Evolutionary conservation across 2,888 invertebrate species (phyloP), one percentile per base, ranked within the genome.

Genomic region (Erebia ligea): DNA sequence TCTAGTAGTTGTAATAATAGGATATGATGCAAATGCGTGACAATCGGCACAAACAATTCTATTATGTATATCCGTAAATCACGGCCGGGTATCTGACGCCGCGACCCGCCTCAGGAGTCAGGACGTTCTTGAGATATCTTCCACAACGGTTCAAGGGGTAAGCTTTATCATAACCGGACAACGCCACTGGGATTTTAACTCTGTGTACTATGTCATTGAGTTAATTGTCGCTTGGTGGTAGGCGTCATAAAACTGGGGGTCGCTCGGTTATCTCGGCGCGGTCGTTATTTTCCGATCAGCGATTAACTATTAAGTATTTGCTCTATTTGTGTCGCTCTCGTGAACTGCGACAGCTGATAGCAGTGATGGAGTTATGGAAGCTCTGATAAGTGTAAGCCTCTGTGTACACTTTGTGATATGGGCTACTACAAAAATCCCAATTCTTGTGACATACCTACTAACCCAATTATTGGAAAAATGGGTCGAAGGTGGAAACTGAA

Each of bases 251-350:
- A 66, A 54, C 65, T 68, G 34, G 63, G 72, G 79, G 86, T 84
- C 86, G 81, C 71, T 13, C 73, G 75, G 84, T 81, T 88, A 88
- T 88, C 87, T 73, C 25, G 73, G 78, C 77, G 77, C 78, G 81
- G 84, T 86, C 84, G 88, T 88, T 89, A 89, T 89, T 88, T 89
- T 89, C 87, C 88, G 84, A 87, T 89, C 86, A 80, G 80, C 84
- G 86, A 86, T 87, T 86, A 83, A 76, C 79, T 82, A 83, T 82
- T 76, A 71, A 73, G 71, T 72, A 73, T 69, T 64, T 58, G 72
- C 68, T 72, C 72, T 73, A 74, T 73, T 75, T 74, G 62, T 69
- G 72, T 69, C 73, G 63, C 68, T 70, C 70, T 25, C 11, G 50
- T 58, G 58, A 58, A 42, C 13, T 17, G 13, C 25, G 63, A 62